Evolutionary conservation across 2,113 vertebrate genomes (phyloP).

Genomic region (Cromileptes altivelis): DNA sequence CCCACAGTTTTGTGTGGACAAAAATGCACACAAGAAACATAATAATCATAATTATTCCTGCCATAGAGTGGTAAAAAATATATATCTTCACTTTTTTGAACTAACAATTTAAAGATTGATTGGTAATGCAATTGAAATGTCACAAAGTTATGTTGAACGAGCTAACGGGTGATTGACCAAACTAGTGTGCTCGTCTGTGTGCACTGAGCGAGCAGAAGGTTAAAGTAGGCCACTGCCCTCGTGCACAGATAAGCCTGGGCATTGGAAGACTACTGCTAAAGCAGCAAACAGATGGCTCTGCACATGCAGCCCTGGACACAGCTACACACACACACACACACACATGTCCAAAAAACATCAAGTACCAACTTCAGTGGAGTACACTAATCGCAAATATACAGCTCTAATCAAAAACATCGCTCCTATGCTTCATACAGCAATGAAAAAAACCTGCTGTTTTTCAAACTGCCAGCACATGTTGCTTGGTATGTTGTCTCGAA

Average conservation of each 20-base stretch:
- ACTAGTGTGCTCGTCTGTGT: slow-evolving; percentile 35
- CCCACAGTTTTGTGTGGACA: neutral
- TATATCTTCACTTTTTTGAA: too few relatives aligned
- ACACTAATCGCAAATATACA: slow-evolving; percentile 53
- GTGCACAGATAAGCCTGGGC: slow-evolving; percentile 78
- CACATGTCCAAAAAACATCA: slow-evolving; percentile 54
- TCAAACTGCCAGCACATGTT: slow-evolving; percentile 4
- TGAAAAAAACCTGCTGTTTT: neutral
- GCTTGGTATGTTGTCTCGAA: neutral
- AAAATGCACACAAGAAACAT: neutral
- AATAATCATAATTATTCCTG: neutral
- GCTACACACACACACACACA: slow-evolving; percentile 36
- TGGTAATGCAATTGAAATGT: slow-evolving; percentile 1
- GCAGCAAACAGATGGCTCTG: slow-evolving; percentile 82
- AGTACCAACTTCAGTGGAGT: slow-evolving; percentile 49
- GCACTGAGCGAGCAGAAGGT: slow-evolving; percentile 75
- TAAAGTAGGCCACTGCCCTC: slow-evolving; percentile 84
- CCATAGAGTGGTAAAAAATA: neutral
- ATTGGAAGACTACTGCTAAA: slow-evolving; percentile 81
- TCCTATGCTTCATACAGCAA: slow-evolving; percentile 1
- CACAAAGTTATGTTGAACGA: slow-evolving; percentile 13
- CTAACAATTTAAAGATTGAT: neutral
- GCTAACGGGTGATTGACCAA: slow-evolving; percentile 37
- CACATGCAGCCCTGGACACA: slow-evolving; percentile 74
- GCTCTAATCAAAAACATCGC: slow-evolving; percentile 31